Evolutionary conservation across 2,797 vertebrate species (phyloP).

Genomic region (Mormyrus proboscirostris): DNA sequence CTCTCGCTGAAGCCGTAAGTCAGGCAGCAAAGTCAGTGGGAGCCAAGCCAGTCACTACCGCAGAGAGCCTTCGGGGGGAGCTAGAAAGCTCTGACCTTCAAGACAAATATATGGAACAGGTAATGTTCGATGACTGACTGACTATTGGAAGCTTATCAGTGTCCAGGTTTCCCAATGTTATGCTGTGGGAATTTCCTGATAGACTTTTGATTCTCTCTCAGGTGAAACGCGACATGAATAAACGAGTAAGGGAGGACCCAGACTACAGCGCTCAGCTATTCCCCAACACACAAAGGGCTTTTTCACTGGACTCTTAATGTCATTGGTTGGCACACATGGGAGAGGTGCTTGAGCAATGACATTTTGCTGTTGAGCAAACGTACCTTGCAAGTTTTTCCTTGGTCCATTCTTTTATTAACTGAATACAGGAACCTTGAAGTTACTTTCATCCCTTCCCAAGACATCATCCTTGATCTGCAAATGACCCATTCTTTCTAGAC

Average conservation of each 20-base stretch:
- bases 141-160: neutral
- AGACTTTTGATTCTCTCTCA: conserved; percentile 38
- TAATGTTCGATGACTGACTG: conserved; percentile 25
- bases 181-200: neutral
- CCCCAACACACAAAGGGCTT: conserved; percentile 77
- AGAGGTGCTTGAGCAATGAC: neutral
- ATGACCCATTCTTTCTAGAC: neutral
- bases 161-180: neutral
- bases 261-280: conserved; percentile 81
- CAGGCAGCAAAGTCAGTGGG: conserved; percentile 76
- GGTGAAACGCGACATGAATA: conserved; percentile 80
- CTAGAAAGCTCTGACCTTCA: conserved; percentile 73
- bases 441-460: neutral
- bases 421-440: neutral
- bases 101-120: conserved; percentile 76
- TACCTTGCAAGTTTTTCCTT: neutral
- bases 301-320: conserved; percentile 65
- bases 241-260: conserved; percentile 75
- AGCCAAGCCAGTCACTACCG: conserved; percentile 68
- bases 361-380: neutral
- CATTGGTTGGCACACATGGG: neutral
- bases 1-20: conserved; percentile 80
- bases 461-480: neutral
- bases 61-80: conserved; percentile 72
- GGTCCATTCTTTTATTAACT: neutral